Percentiles rank a stretch among this genome's conserved stretches.
phyloP scores from a whole-genome alignment of 2,888 invertebrate species.

The Scaptomyza flava region DNA sequence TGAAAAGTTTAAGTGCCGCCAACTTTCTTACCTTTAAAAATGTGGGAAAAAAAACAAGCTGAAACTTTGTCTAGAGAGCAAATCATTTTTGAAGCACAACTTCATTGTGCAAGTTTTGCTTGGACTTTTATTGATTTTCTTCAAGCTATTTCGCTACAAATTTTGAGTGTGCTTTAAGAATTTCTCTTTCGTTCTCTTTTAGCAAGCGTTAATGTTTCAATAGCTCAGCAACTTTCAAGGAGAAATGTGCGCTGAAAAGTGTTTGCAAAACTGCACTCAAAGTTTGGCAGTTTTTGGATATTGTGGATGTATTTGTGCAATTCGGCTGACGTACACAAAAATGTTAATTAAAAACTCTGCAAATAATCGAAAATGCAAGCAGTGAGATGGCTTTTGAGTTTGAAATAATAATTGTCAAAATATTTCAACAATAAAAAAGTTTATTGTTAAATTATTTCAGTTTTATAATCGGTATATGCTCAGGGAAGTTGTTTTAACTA shows the following conservation, averaged over 20 bases:
- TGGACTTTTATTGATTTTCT: slow-evolving; percentile 50
- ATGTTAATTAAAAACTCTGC: slow-evolving; percentile 56
- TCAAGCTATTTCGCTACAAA: slow-evolving; percentile 39
- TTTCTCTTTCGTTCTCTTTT: neutral
- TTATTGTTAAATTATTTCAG: neutral
- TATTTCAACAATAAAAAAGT: slow-evolving; percentile 8
- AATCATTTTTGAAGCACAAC: slow-evolving; percentile 25
- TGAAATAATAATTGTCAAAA: slow-evolving; percentile 36
- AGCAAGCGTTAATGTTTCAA: slow-evolving; percentile 40
- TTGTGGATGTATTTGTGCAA: slow-evolving; percentile 38
- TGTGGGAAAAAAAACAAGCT: slow-evolving; percentile 17
- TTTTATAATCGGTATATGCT: slow-evolving; percentile 4
- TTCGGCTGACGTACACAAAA: slow-evolving; percentile 43
- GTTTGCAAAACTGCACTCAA: slow-evolving; percentile 51
- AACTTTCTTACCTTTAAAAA: slow-evolving; percentile 32
- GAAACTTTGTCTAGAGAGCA: slow-evolving; percentile 9
- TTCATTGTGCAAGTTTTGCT: slow-evolving; percentile 49
- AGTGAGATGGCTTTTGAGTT: neutral
- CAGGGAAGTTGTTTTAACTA: neutral
- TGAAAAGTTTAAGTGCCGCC: slow-evolving; percentile 33
- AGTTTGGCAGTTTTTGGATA: slow-evolving; percentile 39
- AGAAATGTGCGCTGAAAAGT: slow-evolving; percentile 45
- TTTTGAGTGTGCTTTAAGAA: slow-evolving; percentile 38
- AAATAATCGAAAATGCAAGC: slow-evolving; percentile 48
- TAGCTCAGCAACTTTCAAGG: slow-evolving; percentile 30